Percentiles rank a stretch among this genome's conserved stretches.
These are phyloP conservation scores for Scaptomyza pallida DNA, from an alignment of 1,140 invertebrate species.

Conservation along the genomic window DNA sequence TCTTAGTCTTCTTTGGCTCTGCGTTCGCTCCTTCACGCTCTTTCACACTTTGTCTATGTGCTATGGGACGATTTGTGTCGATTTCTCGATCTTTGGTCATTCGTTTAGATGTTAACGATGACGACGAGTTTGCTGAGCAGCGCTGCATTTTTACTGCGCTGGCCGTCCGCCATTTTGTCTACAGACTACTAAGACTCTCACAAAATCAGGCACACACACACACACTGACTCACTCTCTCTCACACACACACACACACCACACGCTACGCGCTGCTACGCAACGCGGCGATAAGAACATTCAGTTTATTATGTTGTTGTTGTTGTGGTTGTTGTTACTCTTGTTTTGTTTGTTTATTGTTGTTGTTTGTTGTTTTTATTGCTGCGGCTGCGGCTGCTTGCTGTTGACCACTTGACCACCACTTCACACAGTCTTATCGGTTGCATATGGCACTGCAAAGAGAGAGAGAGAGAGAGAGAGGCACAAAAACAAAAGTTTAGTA, in stretches of 20 bases:
- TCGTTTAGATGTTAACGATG: slow-evolving; percentile 18
- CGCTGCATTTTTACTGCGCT: slow-evolving; percentile 45
- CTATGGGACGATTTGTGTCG: background rate
- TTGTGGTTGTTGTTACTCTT: slow-evolving; percentile 6
- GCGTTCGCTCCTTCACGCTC: slow-evolving; percentile 6
- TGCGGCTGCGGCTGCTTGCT: slow-evolving; percentile 35
- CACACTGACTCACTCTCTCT: slow-evolving; percentile 33
- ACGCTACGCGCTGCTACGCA: slow-evolving; percentile 6
- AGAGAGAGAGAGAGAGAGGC: too few species aligned
- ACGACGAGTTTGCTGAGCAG: slow-evolving; percentile 25
- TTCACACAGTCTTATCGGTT: slow-evolving; percentile 77
- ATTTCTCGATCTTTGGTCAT: slow-evolving; percentile 27
- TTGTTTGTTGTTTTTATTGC: slow-evolving; percentile 19
- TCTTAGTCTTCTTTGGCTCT: background rate
- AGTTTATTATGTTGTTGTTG: background rate
- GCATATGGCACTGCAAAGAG: slow-evolving; percentile 74
- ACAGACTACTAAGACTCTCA: slow-evolving; percentile 13
- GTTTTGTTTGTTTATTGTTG: background rate
- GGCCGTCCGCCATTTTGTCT: slow-evolving; percentile 57
- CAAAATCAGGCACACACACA: slow-evolving; percentile 9
- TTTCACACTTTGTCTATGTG: slow-evolving; percentile 6
- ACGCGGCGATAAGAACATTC: slow-evolving; percentile 5
- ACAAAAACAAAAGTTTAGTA: background rate
- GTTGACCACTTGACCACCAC: slow-evolving; percentile 62
- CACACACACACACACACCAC: slow-evolving; percentile 17